These are phyloP conservation scores for Prunella strophiata DNA, from an alignment of 2,797 vertebrate genomes.

Conservation along the genomic window DNA sequence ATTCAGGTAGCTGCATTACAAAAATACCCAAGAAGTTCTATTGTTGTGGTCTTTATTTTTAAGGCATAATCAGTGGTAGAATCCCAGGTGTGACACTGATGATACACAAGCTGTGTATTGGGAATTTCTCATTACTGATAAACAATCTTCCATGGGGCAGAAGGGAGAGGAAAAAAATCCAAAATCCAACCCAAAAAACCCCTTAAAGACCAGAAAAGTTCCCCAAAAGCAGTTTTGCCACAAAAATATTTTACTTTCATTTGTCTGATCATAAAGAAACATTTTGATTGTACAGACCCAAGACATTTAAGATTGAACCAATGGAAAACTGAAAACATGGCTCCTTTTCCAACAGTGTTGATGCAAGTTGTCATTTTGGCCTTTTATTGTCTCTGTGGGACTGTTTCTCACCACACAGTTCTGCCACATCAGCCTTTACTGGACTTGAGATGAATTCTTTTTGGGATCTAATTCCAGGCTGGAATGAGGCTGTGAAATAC, in stretches of 20 bases:
- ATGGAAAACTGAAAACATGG: background rate
- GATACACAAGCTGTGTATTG: background rate
- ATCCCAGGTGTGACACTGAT: background rate
- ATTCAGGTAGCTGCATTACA: background rate
- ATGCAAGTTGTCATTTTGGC: background rate
- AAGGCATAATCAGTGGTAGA: background rate
- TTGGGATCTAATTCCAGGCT: background rate
- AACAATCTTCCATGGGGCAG: background rate
- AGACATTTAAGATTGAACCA: background rate
- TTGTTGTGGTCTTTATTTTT: background rate
- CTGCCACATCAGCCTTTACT: background rate
- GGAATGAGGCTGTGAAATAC: background rate
- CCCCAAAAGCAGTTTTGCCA: background rate
- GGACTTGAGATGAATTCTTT: background rate
- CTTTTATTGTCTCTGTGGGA: background rate
- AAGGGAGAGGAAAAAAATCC: rapidly evolving
- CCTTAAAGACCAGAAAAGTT: background rate
- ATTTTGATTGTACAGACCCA: rapidly evolving
- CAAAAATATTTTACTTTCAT: background rate
- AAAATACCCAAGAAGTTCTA: background rate
- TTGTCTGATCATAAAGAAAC: background rate
- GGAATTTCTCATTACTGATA: background rate
- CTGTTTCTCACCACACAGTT: background rate
- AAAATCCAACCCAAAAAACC: background rate
- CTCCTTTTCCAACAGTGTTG: background rate